Evolutionary conservation across 2,888 invertebrate genomes (phyloP), one percentile per base, ranked within the genome.

Genomic region (Leucozona laternaria): DNA sequence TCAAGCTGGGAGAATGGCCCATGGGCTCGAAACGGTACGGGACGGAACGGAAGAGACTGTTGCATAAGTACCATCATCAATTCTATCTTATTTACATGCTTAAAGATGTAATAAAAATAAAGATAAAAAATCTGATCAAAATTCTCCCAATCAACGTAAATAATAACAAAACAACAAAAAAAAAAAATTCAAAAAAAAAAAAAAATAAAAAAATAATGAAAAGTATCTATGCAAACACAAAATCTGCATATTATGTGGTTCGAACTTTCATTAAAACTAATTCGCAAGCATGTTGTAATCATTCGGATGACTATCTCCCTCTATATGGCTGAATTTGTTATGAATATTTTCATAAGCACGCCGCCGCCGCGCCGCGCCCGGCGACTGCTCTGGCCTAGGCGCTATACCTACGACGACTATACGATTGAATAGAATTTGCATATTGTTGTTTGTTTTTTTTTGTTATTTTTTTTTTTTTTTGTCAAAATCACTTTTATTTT

Each of bases 241-340:
- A 68, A 79, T 79, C 75, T 79, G 75, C 73, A 83, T 83, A 68
- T 68, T 68, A 83, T 78, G 73, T 73, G 68, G 79, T 75, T 70
- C 73, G 57, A 83, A 83, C 83, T 83, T 83, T 83, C 83, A 57
- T 71, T 57, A 31, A 50, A 70, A 71, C 79, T 84, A 76, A 82
- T 86, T 86, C 75, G 82, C 86, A 86, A 82, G 70, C 75, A 58
- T 86, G 86, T 70, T 75, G 86, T 82, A 86, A 86, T 82, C 86
- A 84, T 62, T 40, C 11, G 25, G 62, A 62, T 62, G 62, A 62
- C 64, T 71, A 34, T 58, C 4, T 11, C 34, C 15, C 37, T 20
- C 73, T 64, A 50, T 50, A 62, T 86, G 64, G 57, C 37, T 79
- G 64, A 71, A 66, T 79, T 82, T 79, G 70, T 82, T 66, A 64